These are phyloP conservation scores for Drosophila novamexicana DNA, from an alignment of 1,140 invertebrate species.

Conservation along the genomic window DNA sequence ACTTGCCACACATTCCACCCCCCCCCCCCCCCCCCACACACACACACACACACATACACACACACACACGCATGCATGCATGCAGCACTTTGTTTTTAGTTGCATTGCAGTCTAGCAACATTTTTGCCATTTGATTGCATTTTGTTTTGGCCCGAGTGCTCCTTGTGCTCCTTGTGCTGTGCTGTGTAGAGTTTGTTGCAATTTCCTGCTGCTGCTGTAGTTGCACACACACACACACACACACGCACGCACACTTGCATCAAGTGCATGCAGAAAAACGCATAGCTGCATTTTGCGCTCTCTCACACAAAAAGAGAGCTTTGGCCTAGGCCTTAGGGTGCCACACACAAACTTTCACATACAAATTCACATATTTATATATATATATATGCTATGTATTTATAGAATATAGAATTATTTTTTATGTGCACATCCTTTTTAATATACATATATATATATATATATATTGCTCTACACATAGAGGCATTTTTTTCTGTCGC, in stretches of 20 bases:
- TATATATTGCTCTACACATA: constrained; percentile 31
- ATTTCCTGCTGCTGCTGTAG: constrained; percentile 60
- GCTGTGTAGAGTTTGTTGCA: constrained; percentile 79
- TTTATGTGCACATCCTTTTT: constrained; percentile 27
- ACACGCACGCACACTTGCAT: constrained; percentile 7
- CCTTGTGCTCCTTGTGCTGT: neutral
- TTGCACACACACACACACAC: constrained; percentile 40
- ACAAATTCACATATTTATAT: constrained; percentile 26
- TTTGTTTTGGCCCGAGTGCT: constrained; percentile 51
- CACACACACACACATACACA: too few species aligned
- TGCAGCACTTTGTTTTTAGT: constrained; percentile 56
- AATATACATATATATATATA: constrained; percentile 35
- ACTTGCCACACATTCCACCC: neutral
- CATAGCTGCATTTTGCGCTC: constrained; percentile 58
- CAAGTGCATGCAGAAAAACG: constrained; percentile 66
- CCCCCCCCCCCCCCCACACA: neutral
- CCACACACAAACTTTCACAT: constrained; percentile 19
- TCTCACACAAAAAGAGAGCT: constrained; percentile 36
- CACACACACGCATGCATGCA: neutral
- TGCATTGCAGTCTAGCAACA: constrained; percentile 72
- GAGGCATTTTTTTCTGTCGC: constrained; percentile 33
- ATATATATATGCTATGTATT: neutral
- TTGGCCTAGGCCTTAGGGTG: constrained; percentile 11
- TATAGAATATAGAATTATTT: constrained; percentile 45
- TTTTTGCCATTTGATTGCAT: constrained; percentile 82